These are phyloP conservation scores for Eupithecia subfuscata DNA, from an alignment of 2,888 invertebrate genomes.

Conservation along the genomic window DNA sequence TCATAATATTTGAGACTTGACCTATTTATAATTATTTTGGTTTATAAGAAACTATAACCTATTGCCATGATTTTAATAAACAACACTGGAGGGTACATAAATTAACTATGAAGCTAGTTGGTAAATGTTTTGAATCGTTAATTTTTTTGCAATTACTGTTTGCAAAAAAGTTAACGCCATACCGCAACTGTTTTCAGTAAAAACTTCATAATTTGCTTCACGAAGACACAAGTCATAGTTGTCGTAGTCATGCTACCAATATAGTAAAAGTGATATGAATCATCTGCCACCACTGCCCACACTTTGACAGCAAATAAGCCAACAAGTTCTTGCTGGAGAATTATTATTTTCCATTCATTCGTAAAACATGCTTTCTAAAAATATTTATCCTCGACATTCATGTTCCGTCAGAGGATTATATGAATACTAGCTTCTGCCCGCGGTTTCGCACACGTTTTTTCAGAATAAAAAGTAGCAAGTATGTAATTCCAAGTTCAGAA, in stretches of 20 bases:
- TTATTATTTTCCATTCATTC: conserved; percentile 41
- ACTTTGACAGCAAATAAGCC: conserved; percentile 47
- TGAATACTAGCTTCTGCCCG: neutral
- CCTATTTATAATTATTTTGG: neutral
- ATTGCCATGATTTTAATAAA: neutral
- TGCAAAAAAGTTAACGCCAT: neutral
- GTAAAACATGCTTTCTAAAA: conserved; percentile 31
- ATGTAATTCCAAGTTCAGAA: neutral
- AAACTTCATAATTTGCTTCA: neutral
- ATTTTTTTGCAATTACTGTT: neutral
- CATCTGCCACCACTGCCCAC: conserved; percentile 53
- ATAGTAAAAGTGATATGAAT: conserved; percentile 55
- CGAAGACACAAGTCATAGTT: conserved; percentile 35
- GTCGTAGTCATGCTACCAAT: conserved; percentile 47
- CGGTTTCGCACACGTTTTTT: neutral
- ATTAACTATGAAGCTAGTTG: neutral
- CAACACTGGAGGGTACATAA: neutral
- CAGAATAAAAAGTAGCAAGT: neutral
- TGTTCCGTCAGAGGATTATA: neutral
- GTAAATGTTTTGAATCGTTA: neutral
- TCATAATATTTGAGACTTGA: neutral
- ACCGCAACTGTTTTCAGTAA: neutral
- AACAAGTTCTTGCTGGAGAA: conserved; percentile 48
- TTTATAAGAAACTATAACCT: neutral
- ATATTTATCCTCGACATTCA: conserved; percentile 30